Conservation (phyloP, 2,113 vertebrate species). For the Chiloscyllium plagiosum region DNA sequence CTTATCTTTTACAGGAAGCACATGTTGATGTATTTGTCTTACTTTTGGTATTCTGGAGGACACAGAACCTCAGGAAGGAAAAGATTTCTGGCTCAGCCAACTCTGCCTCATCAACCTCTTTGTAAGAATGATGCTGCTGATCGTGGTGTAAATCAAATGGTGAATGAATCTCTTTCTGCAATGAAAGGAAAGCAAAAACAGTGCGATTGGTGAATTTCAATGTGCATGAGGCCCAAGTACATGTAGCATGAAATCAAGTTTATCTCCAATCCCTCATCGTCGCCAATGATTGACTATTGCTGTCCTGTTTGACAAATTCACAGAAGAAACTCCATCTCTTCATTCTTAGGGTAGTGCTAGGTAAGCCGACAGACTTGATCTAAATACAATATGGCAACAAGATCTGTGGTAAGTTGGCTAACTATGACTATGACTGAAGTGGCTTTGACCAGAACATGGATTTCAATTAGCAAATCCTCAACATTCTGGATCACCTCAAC, state of each 20-base stretch:
- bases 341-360: background rate
- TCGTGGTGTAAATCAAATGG: background rate
- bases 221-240: background rate
- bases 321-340: background rate
- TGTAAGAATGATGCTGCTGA: background rate
- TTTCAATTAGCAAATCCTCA: background rate
- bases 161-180: background rate
- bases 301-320: background rate
- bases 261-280: background rate
- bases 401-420: background rate
- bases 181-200: background rate
- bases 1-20: background rate
- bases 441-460: background rate
- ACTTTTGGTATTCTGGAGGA: background rate
- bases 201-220: background rate
- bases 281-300: background rate
- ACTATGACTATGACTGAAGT: background rate
- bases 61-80: background rate
- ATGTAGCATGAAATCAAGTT: background rate
- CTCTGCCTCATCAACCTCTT: background rate
- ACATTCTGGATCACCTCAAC: background rate
- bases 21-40: background rate
- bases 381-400: background rate
- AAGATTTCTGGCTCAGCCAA: background rate
- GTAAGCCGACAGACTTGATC: background rate